Evolutionary conservation across 1,140 invertebrate species (phyloP).

Genomic region (Danaus melanippus): DNA sequence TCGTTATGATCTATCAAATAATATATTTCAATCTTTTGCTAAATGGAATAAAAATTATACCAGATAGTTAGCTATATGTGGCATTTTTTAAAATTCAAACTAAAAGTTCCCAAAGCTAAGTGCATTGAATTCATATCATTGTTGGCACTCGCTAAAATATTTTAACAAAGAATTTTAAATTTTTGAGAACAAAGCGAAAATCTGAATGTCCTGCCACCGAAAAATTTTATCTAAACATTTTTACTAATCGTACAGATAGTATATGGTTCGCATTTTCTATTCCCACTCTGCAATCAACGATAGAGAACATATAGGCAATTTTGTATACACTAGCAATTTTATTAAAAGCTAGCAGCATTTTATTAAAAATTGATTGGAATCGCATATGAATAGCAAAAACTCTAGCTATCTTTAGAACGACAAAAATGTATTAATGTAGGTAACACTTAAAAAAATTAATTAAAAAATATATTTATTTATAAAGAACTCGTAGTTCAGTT

Average conservation of each 20-base stretch:
- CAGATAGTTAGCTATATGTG: too few relatives aligned
- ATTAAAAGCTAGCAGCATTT: slow-evolving; percentile 5
- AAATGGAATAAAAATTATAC: too few relatives aligned
- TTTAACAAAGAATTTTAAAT: slow-evolving; percentile 7
- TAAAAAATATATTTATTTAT: too few relatives aligned
- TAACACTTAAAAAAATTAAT: too few relatives aligned
- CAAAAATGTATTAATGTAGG: too few relatives aligned
- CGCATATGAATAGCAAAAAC: not conserved
- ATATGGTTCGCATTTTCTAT: slow-evolving; percentile 4
- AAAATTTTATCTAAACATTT: slow-evolving; percentile 1
- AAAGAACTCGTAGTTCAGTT: too few relatives aligned
- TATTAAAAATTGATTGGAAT: slow-evolving; percentile 11
- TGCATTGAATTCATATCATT: slow-evolving; percentile 5
- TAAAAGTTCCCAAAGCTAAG: not conserved
- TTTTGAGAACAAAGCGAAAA: slow-evolving; percentile 4
- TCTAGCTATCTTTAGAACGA: too few relatives aligned
- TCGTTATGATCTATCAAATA: too few relatives aligned
- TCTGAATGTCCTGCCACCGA: slow-evolving; percentile 1
- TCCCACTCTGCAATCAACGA: slow-evolving; percentile 6
- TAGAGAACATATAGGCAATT: slow-evolving; percentile 9
- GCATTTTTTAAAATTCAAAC: too few relatives aligned
- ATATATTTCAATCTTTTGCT: too few relatives aligned
- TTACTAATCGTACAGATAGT: slow-evolving; percentile 4
- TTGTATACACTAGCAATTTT: slow-evolving; percentile 5
- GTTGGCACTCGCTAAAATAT: not conserved